Evolutionary conservation across 2,888 invertebrate genomes (phyloP), one percentile per base, ranked within the genome.

Genomic region (Rapana venosa): DNA sequence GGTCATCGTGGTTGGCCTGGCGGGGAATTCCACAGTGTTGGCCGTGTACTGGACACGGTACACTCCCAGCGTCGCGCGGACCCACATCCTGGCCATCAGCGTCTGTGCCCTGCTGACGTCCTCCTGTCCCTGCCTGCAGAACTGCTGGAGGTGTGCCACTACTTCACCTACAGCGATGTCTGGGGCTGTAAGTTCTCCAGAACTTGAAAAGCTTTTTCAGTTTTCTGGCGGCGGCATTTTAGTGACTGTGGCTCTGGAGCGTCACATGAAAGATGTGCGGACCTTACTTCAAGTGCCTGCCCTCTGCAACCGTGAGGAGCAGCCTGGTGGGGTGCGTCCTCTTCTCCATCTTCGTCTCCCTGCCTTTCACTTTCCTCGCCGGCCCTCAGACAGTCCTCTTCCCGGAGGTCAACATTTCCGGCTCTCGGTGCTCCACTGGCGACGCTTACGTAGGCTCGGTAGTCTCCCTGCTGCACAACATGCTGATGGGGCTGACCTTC

Each of bases 1-100:
- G 0, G 22, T 91, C 36, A 77, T 88, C 0, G 83, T 88, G 13
- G 36, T 83, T 26, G 91, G 91, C 22, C n/a, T 90, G 36, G 36
- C 90, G 1, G 91, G n/a, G 22, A 91, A 91, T 56, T 77, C 74
- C 17, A 35, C 90, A 4, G 88, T 90, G 35, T 30, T 91, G 30
- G 77, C 86, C 32, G 91, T 91, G 70, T 91, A 91, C 81, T 91
- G 87, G 17, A 47, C 61, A 47, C 88, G 88, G 84, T 91, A 90
- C 81, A 79, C 47, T 26, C 83, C 77, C 58, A 91, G 77, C 32
- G 66, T 86, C 13, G 90, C 90, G 20, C n/a, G 91, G 26, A 77
- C 90, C 30, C 90, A 88, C 88, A 91, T 91, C 58, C 17, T 91
- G 87, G 88, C 90, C 35, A 91, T 91, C 15, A 86, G 90, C 30